Evolutionary conservation across 2,113 vertebrate species (phyloP), one percentile per base, ranked within the genome.

Genomic region (Tympanuchus pallidicinctus): DNA sequence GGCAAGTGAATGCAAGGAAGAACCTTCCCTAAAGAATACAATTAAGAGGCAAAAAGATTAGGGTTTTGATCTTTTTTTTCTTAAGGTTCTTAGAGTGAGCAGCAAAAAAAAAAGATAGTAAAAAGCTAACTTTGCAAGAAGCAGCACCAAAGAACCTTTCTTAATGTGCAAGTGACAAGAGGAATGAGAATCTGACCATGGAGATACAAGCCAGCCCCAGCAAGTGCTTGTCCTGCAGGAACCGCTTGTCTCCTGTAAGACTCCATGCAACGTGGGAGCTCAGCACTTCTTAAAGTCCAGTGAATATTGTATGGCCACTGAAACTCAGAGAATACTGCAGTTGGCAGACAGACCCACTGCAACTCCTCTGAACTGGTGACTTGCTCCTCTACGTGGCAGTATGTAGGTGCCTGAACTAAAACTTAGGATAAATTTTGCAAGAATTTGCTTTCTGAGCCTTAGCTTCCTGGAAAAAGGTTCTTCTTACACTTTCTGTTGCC

Each of bases 391-490:
- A 2, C 5, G 5, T 14, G 7, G 42, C 21, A 6, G 7, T 3
- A 28, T 17, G 18, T 3, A 27, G 30, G 30, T 27, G 30, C 14
- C 57, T 3, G 3, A 57, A 20, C 1, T 28, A 7, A 34, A 11
- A 13, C 2, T 22, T 19, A 10, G 13, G 50, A 40, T 34, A 6
- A 2, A 1, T 5, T 5, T 32, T 32, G 11, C 8, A 42, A 1
- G 1, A 7, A 18, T 24, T 32, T 19, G 14, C 45, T 52, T 73
- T 22, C 13, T 1, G 25, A 69, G n/a, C 40, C 28, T 30, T 8
- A 22, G 18, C 20, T 11, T 27, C 30, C 47, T 7, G 28, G 17
- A 15, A 27, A 32, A 28, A 12, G 20, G 54, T 8, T 4, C 30
- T 40, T 28, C 12, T 34, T 64, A 4, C 19, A 27, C 47, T 11